Conservation (phyloP, 2,113 vertebrate genomes). For the Sinocyclocheilus anophthalmus region DNA sequence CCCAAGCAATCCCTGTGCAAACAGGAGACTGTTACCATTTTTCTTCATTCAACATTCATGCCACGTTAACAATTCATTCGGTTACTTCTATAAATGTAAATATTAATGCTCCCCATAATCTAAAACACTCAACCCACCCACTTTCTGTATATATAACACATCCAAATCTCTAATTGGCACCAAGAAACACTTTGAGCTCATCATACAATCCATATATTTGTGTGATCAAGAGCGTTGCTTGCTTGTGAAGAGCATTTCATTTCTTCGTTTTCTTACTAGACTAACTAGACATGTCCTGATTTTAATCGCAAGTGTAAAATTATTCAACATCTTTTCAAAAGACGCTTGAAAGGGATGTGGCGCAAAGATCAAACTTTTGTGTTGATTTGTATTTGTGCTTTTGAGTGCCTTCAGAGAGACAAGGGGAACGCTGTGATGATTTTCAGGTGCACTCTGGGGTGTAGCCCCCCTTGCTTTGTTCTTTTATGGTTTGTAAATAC, state of each 20-base stretch:
- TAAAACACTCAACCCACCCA: not conserved
- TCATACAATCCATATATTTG: not conserved
- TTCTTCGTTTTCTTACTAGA: conserved; percentile 15
- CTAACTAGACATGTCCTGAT: conserved; percentile 17
- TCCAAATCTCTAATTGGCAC: conserved; percentile 26
- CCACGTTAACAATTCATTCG: not conserved
- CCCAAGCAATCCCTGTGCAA: not conserved
- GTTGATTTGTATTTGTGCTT: conserved; percentile 10
- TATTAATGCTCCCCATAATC: conserved; percentile 6
- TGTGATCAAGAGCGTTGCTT: not conserved
- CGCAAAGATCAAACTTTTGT: not conserved
- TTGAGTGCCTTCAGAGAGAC: not conserved
- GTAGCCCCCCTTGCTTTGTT: not conserved
- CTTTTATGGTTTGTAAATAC: not conserved
- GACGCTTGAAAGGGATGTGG: conserved; percentile 28
- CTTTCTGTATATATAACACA: not conserved
- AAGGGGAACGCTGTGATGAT: conserved; percentile 15
- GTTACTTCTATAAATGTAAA: conserved; percentile 16
- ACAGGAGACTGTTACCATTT: not conserved
- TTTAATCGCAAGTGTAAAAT: conserved; percentile 30
- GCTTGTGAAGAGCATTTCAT: conserved; percentile 25
- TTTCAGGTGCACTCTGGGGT: not conserved
- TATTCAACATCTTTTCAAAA: conserved; percentile 19
- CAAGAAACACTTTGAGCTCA: not conserved
- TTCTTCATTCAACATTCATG: conserved; percentile 20